Base-by-base conservation (phyloP, 2,797 vertebrate species). In the Enteromius anoplus region DNA sequence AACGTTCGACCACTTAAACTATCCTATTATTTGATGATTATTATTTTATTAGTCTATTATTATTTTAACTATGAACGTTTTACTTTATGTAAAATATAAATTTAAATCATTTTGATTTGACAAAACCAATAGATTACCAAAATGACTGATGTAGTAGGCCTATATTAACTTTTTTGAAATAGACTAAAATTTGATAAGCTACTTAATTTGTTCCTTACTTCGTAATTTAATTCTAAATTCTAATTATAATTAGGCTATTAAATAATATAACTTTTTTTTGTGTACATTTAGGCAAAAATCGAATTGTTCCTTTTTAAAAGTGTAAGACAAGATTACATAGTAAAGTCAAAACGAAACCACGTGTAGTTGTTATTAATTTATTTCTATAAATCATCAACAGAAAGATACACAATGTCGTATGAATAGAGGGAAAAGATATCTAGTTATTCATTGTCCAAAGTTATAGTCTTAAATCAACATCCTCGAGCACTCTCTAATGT, bases 351-450 rank as follows among this genome's bases (percentile, higher is more conserved):
- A 95, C 94, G 89, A 90, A 95, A 93, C 93, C 97, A 98, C 96
- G 97, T 98, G 97, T 93, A 94, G 94, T 91, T 89, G 95, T 96
- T 97, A 97, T 97, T 97, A 97, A 97, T 97, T 98, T 97, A 96
- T 96, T 97, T 95, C 96, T 96, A 97, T 97, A 97, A 97, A 98
- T 97, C 96, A 98, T 98, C 97, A 96, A 98, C 96, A 95, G 96
- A 95, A 97, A 96, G 96, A 96, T 96, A 97, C 96, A 97, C 97
- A 97, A 94, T 94, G 92, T 92, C 92, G 92, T 93, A 93, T 92
- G 96, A 95, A 95, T 95, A 95, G 95, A 94, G 92, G 95, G 94
- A 96, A 97, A 92, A 93, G 95, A 93, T 93, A 95, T 93, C 95
- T 94, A 93, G 96, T 96, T 97, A 96, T 95, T 98, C 95, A 97